phyloP scores from a whole-genome alignment of 2,113 vertebrate genomes.

The Colistium nudipinnis region DNA sequence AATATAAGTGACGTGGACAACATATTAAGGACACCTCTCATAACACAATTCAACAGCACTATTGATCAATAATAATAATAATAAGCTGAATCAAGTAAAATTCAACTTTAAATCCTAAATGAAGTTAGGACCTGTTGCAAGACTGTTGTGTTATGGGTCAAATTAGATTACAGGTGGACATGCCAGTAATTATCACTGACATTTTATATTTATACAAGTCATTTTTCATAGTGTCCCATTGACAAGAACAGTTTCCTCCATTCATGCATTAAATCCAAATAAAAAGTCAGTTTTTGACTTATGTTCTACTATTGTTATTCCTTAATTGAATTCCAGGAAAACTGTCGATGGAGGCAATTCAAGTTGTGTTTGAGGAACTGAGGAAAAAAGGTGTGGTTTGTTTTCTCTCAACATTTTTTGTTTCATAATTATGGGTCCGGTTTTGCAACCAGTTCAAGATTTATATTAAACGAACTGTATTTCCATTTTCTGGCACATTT shows the following conservation, averaged over 20 bases:
- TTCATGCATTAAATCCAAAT: background rate
- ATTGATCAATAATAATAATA: too few species aligned
- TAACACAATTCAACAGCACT: background rate
- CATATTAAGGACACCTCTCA: background rate
- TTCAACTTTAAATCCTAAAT: background rate
- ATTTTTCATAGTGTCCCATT: background rate
- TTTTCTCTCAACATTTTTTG: background rate
- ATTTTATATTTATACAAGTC: background rate
- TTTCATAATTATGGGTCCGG: background rate
- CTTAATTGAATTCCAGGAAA: slow-evolving; percentile 89
- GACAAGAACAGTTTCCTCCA: background rate
- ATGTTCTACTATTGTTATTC: background rate
- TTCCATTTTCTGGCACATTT: too few species aligned
- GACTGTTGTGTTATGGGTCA: background rate
- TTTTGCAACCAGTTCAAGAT: too few species aligned
- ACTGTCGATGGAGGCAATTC: slow-evolving; percentile 92
- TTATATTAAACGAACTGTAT: background rate
- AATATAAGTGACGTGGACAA: too few species aligned
- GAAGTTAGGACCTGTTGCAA: background rate
- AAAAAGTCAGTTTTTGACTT: background rate
- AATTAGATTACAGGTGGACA: background rate
- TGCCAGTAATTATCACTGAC: background rate
- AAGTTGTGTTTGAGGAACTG: slow-evolving; percentile 94
- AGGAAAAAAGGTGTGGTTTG: slow-evolving; percentile 90
- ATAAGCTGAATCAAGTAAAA: background rate